Percentiles rank a stretch among this genome's conserved stretches.
Evolutionary conservation across 2,797 vertebrate genomes (phyloP).

Genomic region (Sebastes flavidus): DNA sequence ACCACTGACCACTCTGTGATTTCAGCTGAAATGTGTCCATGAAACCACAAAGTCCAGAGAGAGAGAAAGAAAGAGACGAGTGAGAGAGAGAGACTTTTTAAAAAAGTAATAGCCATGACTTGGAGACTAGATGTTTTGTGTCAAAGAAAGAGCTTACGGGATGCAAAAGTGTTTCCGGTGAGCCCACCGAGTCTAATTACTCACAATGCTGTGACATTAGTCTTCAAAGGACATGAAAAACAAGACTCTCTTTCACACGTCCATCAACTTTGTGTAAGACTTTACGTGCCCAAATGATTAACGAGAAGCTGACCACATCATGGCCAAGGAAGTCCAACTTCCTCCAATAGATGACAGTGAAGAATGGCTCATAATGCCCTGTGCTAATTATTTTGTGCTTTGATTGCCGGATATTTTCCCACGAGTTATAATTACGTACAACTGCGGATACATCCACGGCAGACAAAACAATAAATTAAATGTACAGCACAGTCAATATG

Average conservation of each 20-base stretch:
- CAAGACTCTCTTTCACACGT: conserved; percentile 69
- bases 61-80: not conserved
- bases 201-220: conserved; percentile 74
- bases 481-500: not conserved
- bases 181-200: conserved; percentile 70
- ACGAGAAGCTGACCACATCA: conserved; percentile 62
- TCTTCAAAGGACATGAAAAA: conserved; percentile 70
- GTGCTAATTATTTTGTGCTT: conserved; percentile 32
- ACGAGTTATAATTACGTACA: not conserved
- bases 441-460: not conserved
- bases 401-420: conserved; percentile 44
- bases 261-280: conserved; percentile 66
- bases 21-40: conserved; percentile 20
- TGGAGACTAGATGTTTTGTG: conserved; percentile 61
- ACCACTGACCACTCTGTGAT: conserved; percentile 7
- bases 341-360: conserved; percentile 54
- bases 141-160: conserved; percentile 55
- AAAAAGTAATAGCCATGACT: conserved; percentile 63
- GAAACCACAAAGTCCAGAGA: conserved; percentile 13
- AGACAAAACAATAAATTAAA: not conserved
- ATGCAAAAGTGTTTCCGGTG: conserved; percentile 71
- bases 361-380: conserved; percentile 44
- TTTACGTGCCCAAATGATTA: conserved; percentile 70
- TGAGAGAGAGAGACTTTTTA: conserved; percentile 5
- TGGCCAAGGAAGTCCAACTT: conserved; percentile 57